These are phyloP conservation scores for Pocillopora damicornis DNA, from an alignment of 64 coral and sea anemone species.

Conservation along the genomic window DNA sequence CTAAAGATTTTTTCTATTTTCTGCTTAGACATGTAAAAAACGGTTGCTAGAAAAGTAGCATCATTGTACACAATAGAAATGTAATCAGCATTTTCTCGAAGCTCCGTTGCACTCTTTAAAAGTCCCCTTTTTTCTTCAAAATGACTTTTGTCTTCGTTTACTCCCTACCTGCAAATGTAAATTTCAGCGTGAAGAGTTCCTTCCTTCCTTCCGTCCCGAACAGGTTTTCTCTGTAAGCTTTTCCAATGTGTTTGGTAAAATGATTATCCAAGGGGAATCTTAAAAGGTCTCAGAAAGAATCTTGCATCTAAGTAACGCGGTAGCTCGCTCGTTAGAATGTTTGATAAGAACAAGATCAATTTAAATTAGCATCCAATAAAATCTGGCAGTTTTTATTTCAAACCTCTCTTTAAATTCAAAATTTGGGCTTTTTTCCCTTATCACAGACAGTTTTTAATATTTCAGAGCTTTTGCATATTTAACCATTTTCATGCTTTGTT, in stretches of 20 bases:
- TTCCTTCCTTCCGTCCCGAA: background rate
- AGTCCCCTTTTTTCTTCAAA: background rate
- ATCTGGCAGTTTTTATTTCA: background rate
- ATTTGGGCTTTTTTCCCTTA: background rate
- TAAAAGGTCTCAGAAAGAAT: background rate
- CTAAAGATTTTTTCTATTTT: no score
- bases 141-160: background rate
- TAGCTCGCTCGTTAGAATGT: background rate
- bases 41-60: no score
- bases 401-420: background rate
- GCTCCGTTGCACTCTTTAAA: background rate
- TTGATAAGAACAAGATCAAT: background rate
- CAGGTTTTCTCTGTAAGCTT: no score
- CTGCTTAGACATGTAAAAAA: no score
- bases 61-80: no score
- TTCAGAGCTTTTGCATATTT: background rate
- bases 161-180: background rate
- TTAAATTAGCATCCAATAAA: background rate
- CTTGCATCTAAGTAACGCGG: background rate
- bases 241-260: background rate
- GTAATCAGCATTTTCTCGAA: background rate
- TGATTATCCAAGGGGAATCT: conserved; percentile 6
- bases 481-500: background rate
- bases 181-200: background rate
- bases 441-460: no score